These are phyloP conservation scores for Brenthis ino DNA, from an alignment of 2,888 invertebrate genomes.

Conservation along the genomic window DNA sequence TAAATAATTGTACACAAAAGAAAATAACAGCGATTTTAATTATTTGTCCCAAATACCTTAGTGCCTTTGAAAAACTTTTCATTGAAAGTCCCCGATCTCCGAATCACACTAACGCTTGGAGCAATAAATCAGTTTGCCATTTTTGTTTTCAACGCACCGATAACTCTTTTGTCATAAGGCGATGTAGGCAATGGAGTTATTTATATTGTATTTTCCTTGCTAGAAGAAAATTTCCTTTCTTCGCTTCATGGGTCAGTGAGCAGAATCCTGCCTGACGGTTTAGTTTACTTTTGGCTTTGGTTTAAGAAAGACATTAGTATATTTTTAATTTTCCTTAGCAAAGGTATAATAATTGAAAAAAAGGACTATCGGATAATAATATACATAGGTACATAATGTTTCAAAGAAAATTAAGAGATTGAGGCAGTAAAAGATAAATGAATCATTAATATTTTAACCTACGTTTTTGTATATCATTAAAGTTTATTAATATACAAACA, in stretches of 20 bases:
- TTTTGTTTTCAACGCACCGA: constrained; percentile 83
- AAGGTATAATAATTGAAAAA: background rate
- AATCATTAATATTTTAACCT: no score
- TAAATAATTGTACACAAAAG: background rate
- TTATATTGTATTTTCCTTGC: constrained; percentile 80
- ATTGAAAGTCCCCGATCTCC: constrained; percentile 41
- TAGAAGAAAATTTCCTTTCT: constrained; percentile 81
- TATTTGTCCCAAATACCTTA: background rate
- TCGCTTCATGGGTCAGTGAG: constrained; percentile 81
- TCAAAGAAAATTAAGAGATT: no score
- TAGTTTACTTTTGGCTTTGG: constrained; percentile 29
- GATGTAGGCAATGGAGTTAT: constrained; percentile 81
- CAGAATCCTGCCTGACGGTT: constrained; percentile 67
- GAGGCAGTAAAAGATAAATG: no score
- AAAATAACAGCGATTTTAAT: background rate
- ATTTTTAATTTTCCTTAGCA: background rate
- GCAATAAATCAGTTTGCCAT: constrained; percentile 78
- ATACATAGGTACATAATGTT: no score
- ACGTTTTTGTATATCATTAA: no score
- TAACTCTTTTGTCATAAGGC: constrained; percentile 83
- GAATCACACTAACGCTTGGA: constrained; percentile 58
- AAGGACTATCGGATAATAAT: no score
- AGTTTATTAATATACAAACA: no score
- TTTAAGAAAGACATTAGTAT: constrained; percentile 23
- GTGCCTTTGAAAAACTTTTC: constrained; percentile 18